Evolutionary conservation across 2,797 vertebrate genomes (phyloP).

Genomic region (Myiotriccus ornatus): DNA sequence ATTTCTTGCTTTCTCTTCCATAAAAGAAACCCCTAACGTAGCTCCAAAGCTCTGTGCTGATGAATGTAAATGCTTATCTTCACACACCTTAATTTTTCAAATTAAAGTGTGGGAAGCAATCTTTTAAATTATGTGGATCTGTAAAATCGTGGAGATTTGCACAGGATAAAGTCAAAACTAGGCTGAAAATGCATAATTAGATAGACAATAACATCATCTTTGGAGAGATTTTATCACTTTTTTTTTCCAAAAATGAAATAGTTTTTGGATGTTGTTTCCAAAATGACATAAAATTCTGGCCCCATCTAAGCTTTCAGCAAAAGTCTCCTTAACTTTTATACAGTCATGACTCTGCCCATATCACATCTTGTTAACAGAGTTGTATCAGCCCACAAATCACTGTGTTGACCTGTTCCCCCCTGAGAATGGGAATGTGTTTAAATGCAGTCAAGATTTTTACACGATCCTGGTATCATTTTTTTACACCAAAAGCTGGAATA

Average conservation of each 20-base stretch:
- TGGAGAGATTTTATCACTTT: neutral
- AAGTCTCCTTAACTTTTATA: neutral
- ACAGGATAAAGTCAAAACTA: neutral
- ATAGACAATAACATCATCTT: neutral
- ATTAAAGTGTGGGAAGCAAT: neutral
- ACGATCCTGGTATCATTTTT: neutral
- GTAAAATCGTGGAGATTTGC: neutral
- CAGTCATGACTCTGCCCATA: neutral
- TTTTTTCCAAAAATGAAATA: neutral
- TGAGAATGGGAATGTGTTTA: neutral
- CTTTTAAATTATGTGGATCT: neutral
- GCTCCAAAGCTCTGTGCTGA: neutral
- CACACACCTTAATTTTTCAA: neutral
- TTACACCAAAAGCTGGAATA: neutral
- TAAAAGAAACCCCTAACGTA: neutral
- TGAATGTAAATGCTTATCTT: conserved; percentile 9
- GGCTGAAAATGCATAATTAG: neutral
- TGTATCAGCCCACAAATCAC: neutral
- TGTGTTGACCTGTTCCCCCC: neutral
- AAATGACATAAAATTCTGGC: neutral
- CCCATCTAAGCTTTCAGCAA: neutral
- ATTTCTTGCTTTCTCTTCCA: neutral
- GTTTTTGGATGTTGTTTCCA: neutral
- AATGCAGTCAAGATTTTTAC: neutral
- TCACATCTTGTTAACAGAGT: neutral